Percentiles rank a stretch among this genome's conserved stretches.
These are phyloP conservation scores for Epizoanthus rinbou DNA, from an alignment of 92 coral and sea anemone species.

Conservation along the genomic window DNA sequence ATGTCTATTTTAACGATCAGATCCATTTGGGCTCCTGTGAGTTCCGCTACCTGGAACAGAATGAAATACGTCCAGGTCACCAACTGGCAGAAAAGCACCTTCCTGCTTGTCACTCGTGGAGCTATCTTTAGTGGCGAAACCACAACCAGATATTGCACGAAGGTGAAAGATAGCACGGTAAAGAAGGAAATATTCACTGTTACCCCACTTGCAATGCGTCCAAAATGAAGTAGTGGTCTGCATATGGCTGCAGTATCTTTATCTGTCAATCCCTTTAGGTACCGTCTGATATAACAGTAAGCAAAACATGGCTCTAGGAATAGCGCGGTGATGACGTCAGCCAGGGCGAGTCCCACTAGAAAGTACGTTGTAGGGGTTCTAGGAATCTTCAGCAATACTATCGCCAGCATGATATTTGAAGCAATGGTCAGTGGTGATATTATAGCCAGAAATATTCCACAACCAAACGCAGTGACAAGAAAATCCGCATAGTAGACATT, in stretches of 20 bases:
- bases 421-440: constrained; percentile 18
- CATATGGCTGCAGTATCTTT: neutral
- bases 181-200: constrained; percentile 26
- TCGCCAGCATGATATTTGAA: constrained; percentile 6
- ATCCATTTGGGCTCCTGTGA: neutral
- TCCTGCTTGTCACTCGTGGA: constrained; percentile 19
- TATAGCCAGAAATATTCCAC: constrained; percentile 6
- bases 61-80: constrained; percentile 26
- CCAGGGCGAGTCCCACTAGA: constrained; percentile 29
- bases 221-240: neutral
- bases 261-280: neutral
- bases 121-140: constrained; percentile 33
- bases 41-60: constrained; percentile 8
- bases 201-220: neutral
- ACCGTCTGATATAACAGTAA: neutral
- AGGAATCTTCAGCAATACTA: neutral
- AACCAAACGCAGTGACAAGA: neutral
- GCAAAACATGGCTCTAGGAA: neutral
- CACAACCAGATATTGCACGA: constrained; percentile 28
- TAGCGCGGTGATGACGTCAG: constrained; percentile 16
- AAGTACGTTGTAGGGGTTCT: constrained; percentile 28
- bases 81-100: constrained; percentile 21
- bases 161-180: constrained; percentile 22
- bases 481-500: neutral
- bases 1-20: neutral